A percentile compares a stretch with the other conserved stretches of the same genome.
Evolutionary conservation across 2,113 vertebrate species (phyloP).

Genomic region (Erythrolamprus reginae): DNA sequence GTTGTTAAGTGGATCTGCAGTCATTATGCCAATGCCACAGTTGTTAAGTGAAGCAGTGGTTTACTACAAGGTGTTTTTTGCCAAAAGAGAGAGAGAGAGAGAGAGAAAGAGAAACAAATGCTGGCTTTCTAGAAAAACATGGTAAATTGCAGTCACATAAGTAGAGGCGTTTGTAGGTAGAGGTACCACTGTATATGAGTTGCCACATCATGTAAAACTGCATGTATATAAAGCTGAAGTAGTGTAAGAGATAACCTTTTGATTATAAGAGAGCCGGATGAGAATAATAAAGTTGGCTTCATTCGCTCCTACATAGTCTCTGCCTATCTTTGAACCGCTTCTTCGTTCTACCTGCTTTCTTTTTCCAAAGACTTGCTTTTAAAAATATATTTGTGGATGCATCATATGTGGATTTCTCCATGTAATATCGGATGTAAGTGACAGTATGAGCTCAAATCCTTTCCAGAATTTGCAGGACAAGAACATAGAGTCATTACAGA

Average conservation of each 20-base stretch:
- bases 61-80: not conserved
- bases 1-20: not conserved
- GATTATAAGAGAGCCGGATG: too few relatives aligned
- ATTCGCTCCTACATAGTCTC: too few relatives aligned
- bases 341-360: too few relatives aligned
- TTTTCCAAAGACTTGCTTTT: not conserved
- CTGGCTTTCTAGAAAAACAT: not conserved
- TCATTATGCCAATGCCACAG: not conserved
- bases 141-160: not conserved
- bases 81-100: too few relatives aligned
- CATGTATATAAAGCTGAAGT: too few relatives aligned
- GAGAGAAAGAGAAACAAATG: not conserved
- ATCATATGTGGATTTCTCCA: not conserved
- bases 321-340: too few relatives aligned
- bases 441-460: not conserved
- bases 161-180: too few relatives aligned
- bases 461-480: not conserved
- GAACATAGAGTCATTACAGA: not conserved
- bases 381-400: not conserved
- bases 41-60: not conserved
- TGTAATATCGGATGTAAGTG: not conserved
- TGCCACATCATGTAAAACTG: too few relatives aligned
- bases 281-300: too few relatives aligned
- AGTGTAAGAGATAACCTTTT: too few relatives aligned
- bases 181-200: too few relatives aligned